A percentile compares a stretch with the other conserved stretches of the same genome.
phyloP scores from a whole-genome alignment of 1,140 invertebrate genomes.

The Diorhabda elongata region DNA sequence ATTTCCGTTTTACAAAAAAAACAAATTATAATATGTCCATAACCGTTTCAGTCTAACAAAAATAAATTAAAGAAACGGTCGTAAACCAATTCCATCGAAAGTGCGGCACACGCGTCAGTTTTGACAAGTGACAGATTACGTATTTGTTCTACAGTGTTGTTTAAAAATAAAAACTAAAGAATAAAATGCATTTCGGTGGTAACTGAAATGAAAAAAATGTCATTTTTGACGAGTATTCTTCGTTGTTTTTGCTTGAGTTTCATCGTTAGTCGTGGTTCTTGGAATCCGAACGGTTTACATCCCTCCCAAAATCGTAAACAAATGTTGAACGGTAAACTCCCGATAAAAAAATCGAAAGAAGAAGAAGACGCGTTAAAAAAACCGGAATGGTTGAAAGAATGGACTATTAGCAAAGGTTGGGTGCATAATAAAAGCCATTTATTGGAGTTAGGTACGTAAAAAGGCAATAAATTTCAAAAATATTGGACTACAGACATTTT shows the following conservation, averaged over 20 bases:
- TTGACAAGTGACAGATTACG: too few relatives aligned
- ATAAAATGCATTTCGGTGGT: too few relatives aligned
- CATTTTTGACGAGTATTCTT: slow-evolving; percentile 28
- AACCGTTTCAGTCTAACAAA: slow-evolving; percentile 6
- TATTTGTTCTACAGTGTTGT: too few relatives aligned
- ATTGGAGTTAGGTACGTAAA: slow-evolving; percentile 26
- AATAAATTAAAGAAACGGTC: neutral
- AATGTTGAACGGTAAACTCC: slow-evolving; percentile 21
- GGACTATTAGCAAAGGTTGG: slow-evolving; percentile 48
- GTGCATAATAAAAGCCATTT: slow-evolving; percentile 43
- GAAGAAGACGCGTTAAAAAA: slow-evolving; percentile 19
- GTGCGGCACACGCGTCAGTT: too few relatives aligned
- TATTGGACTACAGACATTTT: too few relatives aligned
- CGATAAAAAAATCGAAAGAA: slow-evolving; percentile 18
- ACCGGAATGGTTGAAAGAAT: slow-evolving; percentile 46
- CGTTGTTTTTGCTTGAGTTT: slow-evolving; percentile 37
- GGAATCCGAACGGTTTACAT: slow-evolving; percentile 22
- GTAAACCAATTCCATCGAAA: too few relatives aligned
- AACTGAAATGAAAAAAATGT: slow-evolving; percentile 20
- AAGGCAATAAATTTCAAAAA: neutral
- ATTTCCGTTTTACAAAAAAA: slow-evolving; percentile 23
- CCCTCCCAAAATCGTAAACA: slow-evolving; percentile 15
- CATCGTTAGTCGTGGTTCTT: slow-evolving; percentile 33
- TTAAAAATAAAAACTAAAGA: too few relatives aligned
- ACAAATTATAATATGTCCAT: neutral